Percentiles rank a stretch among this genome's conserved stretches.
These are phyloP conservation scores for Drosophila pseudotakahashii DNA, from an alignment of 2,888 invertebrate genomes.

Conservation along the genomic window DNA sequence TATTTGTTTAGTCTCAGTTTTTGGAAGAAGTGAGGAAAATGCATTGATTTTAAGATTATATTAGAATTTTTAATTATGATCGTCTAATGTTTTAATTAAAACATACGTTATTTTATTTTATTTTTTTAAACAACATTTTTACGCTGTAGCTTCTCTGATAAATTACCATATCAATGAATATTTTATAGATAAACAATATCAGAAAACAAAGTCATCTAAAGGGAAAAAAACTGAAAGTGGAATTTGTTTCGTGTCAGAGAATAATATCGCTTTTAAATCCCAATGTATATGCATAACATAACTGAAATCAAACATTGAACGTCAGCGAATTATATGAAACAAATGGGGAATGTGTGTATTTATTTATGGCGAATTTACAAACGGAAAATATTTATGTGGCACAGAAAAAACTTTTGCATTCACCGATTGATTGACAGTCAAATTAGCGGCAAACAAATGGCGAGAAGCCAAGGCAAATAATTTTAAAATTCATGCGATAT, in stretches of 20 bases:
- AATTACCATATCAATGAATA: neutral
- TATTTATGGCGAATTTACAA: constrained; percentile 38
- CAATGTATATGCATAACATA: constrained; percentile 48
- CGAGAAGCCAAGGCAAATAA: constrained; percentile 57
- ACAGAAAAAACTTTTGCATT: constrained; percentile 47
- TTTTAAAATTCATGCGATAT: constrained; percentile 58
- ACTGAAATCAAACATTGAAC: constrained; percentile 43
- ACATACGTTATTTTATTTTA: no score
- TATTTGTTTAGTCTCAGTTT: neutral
- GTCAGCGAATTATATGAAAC: constrained; percentile 32
- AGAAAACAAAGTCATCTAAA: constrained; percentile 9
- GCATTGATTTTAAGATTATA: no score
- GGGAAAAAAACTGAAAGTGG: neutral
- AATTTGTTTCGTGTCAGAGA: neutral
- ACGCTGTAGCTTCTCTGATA: neutral
- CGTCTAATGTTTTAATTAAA: no score
- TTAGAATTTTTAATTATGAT: no score
- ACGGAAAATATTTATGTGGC: constrained; percentile 26
- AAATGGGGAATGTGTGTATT: constrained; percentile 28
- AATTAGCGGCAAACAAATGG: constrained; percentile 75
- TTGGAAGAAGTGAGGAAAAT: neutral
- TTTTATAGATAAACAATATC: constrained; percentile 18
- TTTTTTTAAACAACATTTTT: neutral
- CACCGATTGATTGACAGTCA: constrained; percentile 72
- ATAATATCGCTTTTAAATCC: constrained; percentile 10